Percentiles rank a stretch among this genome's conserved stretches.
Evolutionary conservation across 1,140 invertebrate genomes (phyloP).

Genomic region (Melanaphis sacchari): DNA sequence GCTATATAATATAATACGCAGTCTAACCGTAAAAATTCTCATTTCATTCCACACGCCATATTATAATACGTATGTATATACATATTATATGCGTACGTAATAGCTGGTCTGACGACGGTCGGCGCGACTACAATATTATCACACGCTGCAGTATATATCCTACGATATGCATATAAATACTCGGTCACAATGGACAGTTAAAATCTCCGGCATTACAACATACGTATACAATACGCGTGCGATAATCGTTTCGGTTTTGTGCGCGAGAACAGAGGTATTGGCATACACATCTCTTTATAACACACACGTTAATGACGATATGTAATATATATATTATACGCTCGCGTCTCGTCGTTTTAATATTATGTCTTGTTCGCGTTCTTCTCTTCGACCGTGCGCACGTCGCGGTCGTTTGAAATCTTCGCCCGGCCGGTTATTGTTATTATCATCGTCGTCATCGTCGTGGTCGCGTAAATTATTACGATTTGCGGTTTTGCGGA

Average conservation of each 20-base stretch:
- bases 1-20: neutral
- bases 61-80: neutral
- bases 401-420: slow-evolving; percentile 21
- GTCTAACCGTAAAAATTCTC: neutral
- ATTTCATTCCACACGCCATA: neutral
- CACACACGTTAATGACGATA: neutral
- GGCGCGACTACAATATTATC: neutral
- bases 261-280: neutral
- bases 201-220: neutral
- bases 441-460: neutral
- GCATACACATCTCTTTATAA: neutral
- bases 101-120: neutral
- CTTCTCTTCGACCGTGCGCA: neutral
- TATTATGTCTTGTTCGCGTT: slow-evolving; percentile 1
- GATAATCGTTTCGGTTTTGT: neutral
- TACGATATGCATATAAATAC: neutral
- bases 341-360: neutral
- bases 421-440: neutral
- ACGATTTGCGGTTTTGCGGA: slow-evolving; percentile 27
- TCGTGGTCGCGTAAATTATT: neutral
- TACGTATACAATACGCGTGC: neutral
- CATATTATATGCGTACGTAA: neutral
- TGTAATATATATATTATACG: neutral
- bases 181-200: slow-evolving; percentile 4
- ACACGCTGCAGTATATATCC: neutral